phyloP scores from a whole-genome alignment of 1,140 invertebrate genomes.

The Macrocentrus cingulum region DNA sequence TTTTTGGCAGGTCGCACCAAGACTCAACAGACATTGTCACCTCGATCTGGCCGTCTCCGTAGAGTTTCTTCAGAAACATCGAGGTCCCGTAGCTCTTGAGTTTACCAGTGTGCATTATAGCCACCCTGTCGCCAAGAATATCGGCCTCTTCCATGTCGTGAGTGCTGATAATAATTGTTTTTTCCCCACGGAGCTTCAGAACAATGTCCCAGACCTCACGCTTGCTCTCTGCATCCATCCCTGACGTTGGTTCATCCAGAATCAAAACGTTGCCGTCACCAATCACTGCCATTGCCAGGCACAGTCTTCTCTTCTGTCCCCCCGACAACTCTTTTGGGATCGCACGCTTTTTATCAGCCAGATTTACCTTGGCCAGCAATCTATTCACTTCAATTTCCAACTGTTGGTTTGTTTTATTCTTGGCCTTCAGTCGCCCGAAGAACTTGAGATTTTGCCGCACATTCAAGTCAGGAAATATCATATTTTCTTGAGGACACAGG shows the following conservation, averaged over 20 bases:
- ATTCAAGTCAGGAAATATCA: constrained; percentile 87
- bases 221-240: constrained; percentile 92
- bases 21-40: constrained; percentile 49
- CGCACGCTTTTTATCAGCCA: constrained; percentile 64
- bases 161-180: constrained; percentile 90
- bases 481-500: constrained; percentile 92
- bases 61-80: constrained; percentile 83
- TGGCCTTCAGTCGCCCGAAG: constrained; percentile 66
- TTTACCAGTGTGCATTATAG: no score
- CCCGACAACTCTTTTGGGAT: no score
- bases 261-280: constrained; percentile 65
- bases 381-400: constrained; percentile 45
- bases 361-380: constrained; percentile 60
- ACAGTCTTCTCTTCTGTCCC: no score
- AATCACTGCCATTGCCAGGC: no score
- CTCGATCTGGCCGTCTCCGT: constrained; percentile 67
- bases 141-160: no score
- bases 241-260: constrained; percentile 92
- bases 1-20: constrained; percentile 41
- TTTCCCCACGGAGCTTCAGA: constrained; percentile 59
- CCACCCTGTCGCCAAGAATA: no score
- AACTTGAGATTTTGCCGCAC: constrained; percentile 89
- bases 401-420: constrained; percentile 36
- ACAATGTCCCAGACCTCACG: constrained; percentile 87
- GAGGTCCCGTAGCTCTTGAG: no score